These are phyloP conservation scores for Nematolebias whitei DNA, from an alignment of 2,113 vertebrate species.

Conservation along the genomic window DNA sequence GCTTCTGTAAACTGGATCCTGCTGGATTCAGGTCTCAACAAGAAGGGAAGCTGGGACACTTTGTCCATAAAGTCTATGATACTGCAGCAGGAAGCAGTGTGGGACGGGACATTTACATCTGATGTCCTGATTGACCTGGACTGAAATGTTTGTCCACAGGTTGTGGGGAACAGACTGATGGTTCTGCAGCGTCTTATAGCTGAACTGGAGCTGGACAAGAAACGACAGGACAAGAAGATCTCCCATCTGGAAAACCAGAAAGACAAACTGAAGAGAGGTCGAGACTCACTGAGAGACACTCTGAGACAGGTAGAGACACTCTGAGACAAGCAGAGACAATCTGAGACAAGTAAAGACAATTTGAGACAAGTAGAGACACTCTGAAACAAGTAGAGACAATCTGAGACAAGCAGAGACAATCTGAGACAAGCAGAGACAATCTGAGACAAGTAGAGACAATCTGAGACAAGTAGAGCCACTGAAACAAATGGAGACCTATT, in stretches of 20 bases:
- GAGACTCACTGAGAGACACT: conserved; percentile 58
- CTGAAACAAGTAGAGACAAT: background rate
- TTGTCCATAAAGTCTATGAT: too few relatives aligned
- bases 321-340: background rate
- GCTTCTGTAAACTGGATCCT: too few relatives aligned
- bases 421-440: too few relatives aligned
- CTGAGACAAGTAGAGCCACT: too few relatives aligned
- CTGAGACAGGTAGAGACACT: conserved; percentile 64
- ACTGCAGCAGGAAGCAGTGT: too few relatives aligned
- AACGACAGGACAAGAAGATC: conserved; percentile 62
- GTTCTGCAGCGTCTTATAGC: conserved; percentile 75
- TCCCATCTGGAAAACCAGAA: conserved; percentile 62
- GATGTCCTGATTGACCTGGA: background rate
- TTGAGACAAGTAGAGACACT: background rate
- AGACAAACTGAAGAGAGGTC: conserved; percentile 63
- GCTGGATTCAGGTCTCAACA: too few relatives aligned
- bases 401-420: too few relatives aligned
- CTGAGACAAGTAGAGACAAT: too few relatives aligned
- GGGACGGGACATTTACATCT: background rate
- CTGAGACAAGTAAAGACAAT: background rate
- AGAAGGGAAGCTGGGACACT: too few relatives aligned
- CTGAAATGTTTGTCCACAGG: conserved; percentile 20
- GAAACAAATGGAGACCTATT: background rate
- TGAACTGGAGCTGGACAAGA: conserved; percentile 71
- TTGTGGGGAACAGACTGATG: conserved; percentile 42